Evolutionary conservation across 2,113 vertebrate species (phyloP).

Genomic region (Rhinolophus sinicus): DNA sequence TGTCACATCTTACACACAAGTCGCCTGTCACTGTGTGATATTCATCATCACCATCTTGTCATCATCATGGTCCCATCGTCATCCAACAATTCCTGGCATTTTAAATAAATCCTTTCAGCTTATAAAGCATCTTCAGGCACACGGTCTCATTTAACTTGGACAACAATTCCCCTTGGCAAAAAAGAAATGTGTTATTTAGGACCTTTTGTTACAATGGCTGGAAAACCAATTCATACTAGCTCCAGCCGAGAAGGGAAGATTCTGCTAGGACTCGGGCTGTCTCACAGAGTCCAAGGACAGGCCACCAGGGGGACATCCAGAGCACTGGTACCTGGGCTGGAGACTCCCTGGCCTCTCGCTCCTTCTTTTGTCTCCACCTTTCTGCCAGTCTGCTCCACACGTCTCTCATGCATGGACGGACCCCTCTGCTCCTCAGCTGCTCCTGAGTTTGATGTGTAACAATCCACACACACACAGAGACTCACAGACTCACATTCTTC

Average conservation of each 20-base stretch:
- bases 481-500: neutral
- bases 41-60: neutral
- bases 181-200: slow-evolving; percentile 25
- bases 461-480: neutral
- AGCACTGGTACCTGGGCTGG: neutral
- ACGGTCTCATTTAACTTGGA: neutral
- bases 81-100: neutral
- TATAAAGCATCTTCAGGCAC: neutral
- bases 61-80: neutral
- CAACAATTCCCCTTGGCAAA: neutral
- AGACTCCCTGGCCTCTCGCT: neutral
- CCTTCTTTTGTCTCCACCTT: neutral
- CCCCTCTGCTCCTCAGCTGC: neutral
- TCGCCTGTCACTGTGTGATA: neutral
- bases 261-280: neutral
- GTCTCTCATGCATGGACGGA: neutral
- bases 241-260: neutral
- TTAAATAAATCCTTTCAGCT: neutral
- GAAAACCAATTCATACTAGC: neutral
- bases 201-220: neutral
- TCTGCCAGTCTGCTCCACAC: neutral
- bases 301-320: neutral
- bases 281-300: neutral
- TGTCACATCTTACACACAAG: neutral
- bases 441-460: neutral